Percentiles rank a stretch among this genome's conserved stretches.
Conservation (phyloP, 2,888 invertebrate genomes). For the Prostheceraeus crozeri region DNA sequence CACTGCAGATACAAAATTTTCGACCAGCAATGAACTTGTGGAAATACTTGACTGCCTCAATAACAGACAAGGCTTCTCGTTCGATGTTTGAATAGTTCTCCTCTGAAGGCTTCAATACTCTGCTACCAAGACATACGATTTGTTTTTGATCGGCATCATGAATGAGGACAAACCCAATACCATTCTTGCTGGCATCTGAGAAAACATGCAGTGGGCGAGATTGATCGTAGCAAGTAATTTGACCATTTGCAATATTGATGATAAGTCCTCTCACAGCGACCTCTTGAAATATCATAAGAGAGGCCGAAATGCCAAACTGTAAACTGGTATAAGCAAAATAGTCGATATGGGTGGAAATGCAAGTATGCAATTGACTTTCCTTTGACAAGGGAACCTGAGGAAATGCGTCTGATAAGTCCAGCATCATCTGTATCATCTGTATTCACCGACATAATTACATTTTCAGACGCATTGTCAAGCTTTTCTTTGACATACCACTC, state of each 20-base stretch:
- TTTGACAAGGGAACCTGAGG: constrained; percentile 15
- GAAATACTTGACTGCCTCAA: constrained; percentile 52
- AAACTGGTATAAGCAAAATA: constrained; percentile 32
- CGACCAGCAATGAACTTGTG: constrained; percentile 50
- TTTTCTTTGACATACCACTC: not conserved
- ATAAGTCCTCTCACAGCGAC: not conserved
- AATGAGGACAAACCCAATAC: not conserved
- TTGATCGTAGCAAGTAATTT: constrained; percentile 1
- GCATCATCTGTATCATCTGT: constrained; percentile 20
- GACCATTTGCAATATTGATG: not conserved
- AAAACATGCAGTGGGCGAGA: not conserved
- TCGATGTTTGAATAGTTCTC: constrained; percentile 48
- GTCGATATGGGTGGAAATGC: constrained; percentile 32
- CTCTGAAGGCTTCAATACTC: constrained; percentile 45
- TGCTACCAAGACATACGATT: constrained; percentile 27
- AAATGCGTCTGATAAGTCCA: constrained; percentile 25
- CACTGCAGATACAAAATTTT: constrained; percentile 50
- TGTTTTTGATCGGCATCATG: constrained; percentile 9
- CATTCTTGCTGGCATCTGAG: not conserved
- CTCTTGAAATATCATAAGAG: constrained; percentile 36
- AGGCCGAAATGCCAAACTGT: constrained; percentile 35
- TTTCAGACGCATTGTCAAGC: constrained; percentile 8
- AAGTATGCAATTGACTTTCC: constrained; percentile 28
- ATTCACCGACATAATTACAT: constrained; percentile 20
- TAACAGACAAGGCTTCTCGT: constrained; percentile 48